phyloP scores from a whole-genome alignment of 2,888 invertebrate genomes.

The Volucella inanis region DNA sequence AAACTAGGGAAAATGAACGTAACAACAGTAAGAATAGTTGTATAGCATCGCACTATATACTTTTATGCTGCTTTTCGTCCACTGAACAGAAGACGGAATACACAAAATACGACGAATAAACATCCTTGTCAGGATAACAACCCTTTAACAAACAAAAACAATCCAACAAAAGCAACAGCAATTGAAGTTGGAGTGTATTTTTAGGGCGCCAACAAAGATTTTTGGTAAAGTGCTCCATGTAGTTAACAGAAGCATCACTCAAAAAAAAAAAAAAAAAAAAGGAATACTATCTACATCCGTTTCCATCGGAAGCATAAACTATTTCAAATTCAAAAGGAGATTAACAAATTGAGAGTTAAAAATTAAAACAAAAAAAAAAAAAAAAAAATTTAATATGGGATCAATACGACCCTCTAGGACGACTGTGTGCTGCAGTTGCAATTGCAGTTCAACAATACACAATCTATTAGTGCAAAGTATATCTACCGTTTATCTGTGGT shows the following conservation, averaged over 20 bases:
- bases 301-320: constrained; percentile 2
- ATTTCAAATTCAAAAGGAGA: constrained; percentile 29
- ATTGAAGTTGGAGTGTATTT: constrained; percentile 20
- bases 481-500: constrained; percentile 79
- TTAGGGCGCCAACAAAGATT: constrained; percentile 53
- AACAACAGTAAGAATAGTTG: constrained; percentile 38
- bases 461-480: constrained; percentile 75
- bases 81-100: constrained; percentile 40
- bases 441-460: constrained; percentile 71
- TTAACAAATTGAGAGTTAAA: constrained; percentile 44
- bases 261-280: constrained; percentile 51
- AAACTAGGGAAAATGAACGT: constrained; percentile 67
- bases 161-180: constrained; percentile 47
- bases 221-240: constrained; percentile 58
- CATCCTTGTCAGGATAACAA: constrained; percentile 70
- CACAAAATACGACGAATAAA: constrained; percentile 67
- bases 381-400: constrained; percentile 54
- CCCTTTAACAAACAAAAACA: constrained; percentile 15
- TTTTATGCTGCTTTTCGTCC: constrained; percentile 60
- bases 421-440: constrained; percentile 57
- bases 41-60: constrained; percentile 38
- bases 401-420: constrained; percentile 69
- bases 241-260: constrained; percentile 49
- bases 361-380: constrained; percentile 22
- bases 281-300: constrained; percentile 15